Evolutionary conservation across 1,140 invertebrate species (phyloP).

Genomic region (Drosophila ogumai): DNA sequence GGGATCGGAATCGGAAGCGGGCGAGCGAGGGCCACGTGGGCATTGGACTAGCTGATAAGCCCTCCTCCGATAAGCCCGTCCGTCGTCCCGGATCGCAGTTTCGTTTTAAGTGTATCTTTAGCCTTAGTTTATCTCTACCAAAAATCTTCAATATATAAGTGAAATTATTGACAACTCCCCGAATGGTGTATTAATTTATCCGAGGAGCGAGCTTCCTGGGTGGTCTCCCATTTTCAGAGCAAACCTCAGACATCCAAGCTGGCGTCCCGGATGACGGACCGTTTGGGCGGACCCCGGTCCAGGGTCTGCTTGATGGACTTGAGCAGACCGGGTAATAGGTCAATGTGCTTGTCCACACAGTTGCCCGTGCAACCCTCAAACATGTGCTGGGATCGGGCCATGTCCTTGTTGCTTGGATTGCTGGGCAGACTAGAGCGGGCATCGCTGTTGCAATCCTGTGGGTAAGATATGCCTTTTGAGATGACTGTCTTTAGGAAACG

Average conservation of each 20-base stretch:
- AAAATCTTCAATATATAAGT: constrained; percentile 64
- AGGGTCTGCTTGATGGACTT: constrained; percentile 91
- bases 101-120: constrained; percentile 34
- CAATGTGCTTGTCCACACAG: constrained; percentile 94
- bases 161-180: constrained; percentile 18
- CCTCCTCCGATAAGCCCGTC: constrained; percentile 11
- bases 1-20: constrained; percentile 6
- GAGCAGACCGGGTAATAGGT: constrained; percentile 89
- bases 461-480: background rate
- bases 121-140: constrained; percentile 57
- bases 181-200: constrained; percentile 7
- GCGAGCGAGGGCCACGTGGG: constrained; percentile 13
- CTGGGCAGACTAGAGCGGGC: constrained; percentile 90
- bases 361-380: constrained; percentile 94
- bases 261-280: background rate
- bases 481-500: background rate
- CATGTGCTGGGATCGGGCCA: constrained; percentile 88
- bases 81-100: constrained; percentile 4
- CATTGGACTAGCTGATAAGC: constrained; percentile 13
- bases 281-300: constrained; percentile 54
- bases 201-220: background rate
- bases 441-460: constrained; percentile 90
- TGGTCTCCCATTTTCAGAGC: background rate
- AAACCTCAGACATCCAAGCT: constrained; percentile 1
- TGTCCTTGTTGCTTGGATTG: constrained; percentile 89